Evolutionary conservation across 2,888 invertebrate species (phyloP).

Genomic region (Lissonota sp.): DNA sequence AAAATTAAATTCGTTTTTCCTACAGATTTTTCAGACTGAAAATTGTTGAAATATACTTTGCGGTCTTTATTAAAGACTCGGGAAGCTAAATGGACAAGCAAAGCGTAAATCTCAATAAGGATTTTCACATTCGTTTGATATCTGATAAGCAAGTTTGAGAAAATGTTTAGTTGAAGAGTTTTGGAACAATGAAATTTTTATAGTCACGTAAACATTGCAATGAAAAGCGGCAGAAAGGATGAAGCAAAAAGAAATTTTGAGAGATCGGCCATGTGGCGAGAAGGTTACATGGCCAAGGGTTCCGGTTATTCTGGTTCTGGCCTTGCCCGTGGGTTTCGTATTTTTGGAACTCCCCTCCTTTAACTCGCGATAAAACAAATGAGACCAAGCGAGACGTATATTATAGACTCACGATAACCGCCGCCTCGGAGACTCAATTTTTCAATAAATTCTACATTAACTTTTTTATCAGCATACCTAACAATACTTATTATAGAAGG

Average conservation of each 20-base stretch:
- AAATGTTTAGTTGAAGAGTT: not conserved
- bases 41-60: too few species aligned
- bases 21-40: too few species aligned
- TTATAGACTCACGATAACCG: slow-evolving; percentile 21
- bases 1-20: too few species aligned
- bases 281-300: slow-evolving; percentile 67
- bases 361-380: slow-evolving; percentile 8
- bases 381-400: slow-evolving; percentile 48
- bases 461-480: too few species aligned
- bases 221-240: slow-evolving; percentile 20
- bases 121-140: too few species aligned
- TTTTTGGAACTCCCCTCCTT: slow-evolving; percentile 68
- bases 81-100: too few species aligned
- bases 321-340: slow-evolving; percentile 65
- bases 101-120: too few species aligned
- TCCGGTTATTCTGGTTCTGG: slow-evolving; percentile 78
- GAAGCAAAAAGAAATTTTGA: slow-evolving; percentile 29
- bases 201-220: slow-evolving; percentile 36
- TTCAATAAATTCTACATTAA: too few species aligned
- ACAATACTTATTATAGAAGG: too few species aligned
- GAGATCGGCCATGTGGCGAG: slow-evolving; percentile 58
- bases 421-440: too few species aligned
- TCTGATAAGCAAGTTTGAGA: too few species aligned
- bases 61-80: too few species aligned
- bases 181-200: slow-evolving; percentile 22